phyloP scores from a whole-genome alignment of 2,797 vertebrate genomes.

The Enteromius trimaculatus region DNA sequence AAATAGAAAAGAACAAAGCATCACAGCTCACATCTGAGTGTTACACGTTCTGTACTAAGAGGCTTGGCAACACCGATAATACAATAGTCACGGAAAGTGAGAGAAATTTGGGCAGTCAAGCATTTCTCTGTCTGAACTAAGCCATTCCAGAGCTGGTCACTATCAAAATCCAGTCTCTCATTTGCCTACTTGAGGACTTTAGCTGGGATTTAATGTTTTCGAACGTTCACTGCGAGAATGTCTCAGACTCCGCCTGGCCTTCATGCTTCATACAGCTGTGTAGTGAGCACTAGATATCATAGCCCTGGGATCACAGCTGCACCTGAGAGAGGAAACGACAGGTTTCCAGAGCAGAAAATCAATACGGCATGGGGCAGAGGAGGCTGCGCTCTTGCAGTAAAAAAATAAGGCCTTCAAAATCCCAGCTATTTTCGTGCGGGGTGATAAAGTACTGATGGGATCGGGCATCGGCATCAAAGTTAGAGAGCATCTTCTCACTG shows the following conservation, averaged over 20 bases:
- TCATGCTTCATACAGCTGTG: slow-evolving; percentile 58
- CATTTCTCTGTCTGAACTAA: slow-evolving; percentile 59
- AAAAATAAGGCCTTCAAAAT: slow-evolving; percentile 72
- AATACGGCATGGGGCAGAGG: slow-evolving; percentile 64
- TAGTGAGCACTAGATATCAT: slow-evolving; percentile 66
- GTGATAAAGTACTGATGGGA: slow-evolving; percentile 73
- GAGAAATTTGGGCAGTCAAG: slow-evolving; percentile 65
- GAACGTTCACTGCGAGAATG: background rate
- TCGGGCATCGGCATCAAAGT: slow-evolving; percentile 64
- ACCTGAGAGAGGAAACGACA: slow-evolving; percentile 63
- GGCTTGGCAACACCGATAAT: slow-evolving; percentile 72
- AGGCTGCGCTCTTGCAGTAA: slow-evolving; percentile 70
- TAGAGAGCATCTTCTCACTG: slow-evolving; percentile 66
- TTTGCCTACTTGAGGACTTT: slow-evolving; percentile 30
- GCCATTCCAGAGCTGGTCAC: background rate
- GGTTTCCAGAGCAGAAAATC: slow-evolving; percentile 73
- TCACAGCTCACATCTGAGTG: slow-evolving; percentile 57
- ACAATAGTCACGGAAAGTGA: slow-evolving; percentile 68
- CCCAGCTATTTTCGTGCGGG: slow-evolving; percentile 69
- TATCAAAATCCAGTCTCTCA: slow-evolving; percentile 16
- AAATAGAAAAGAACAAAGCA: slow-evolving; percentile 62
- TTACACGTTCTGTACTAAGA: slow-evolving; percentile 67
- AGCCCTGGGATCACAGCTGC: slow-evolving; percentile 61
- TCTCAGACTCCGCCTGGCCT: slow-evolving; percentile 59
- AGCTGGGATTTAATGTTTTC: slow-evolving; percentile 28